phyloP scores from a whole-genome alignment of 2,113 vertebrate genomes.

The Corythaeola cristata region DNA sequence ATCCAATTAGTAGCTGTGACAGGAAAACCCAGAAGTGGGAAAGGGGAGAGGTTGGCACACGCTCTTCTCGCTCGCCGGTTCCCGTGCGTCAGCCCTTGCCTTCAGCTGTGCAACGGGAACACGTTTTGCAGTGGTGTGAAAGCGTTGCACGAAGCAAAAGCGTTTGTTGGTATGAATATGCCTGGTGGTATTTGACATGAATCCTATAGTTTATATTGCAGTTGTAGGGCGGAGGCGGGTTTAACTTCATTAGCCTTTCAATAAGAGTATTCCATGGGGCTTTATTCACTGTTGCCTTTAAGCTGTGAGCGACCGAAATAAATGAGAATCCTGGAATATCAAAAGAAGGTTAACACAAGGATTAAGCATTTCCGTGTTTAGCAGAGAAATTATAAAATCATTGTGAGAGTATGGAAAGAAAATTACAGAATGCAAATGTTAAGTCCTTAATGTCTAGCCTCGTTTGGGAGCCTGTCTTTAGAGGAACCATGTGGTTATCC shows the following conservation, averaged over 20 bases:
- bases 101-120: not conserved
- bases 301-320: not conserved
- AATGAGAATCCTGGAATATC: not conserved
- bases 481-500: not conserved
- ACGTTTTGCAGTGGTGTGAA: not conserved
- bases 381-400: not conserved
- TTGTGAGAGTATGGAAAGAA: not conserved
- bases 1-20: not conserved
- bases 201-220: not conserved
- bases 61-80: not conserved
- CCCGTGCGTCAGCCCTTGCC: not conserved
- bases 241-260: slow-evolving; percentile 3
- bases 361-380: not conserved
- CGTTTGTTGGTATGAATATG: not conserved
- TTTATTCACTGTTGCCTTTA: not conserved
- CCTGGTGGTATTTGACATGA: not conserved
- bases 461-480: not conserved
- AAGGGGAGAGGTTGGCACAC: not conserved
- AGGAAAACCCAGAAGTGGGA: not conserved
- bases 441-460: not conserved
- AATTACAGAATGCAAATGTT: not conserved
- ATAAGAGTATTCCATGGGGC: not conserved
- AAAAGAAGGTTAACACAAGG: not conserved
- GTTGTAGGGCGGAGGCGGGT: not conserved
- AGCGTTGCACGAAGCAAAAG: not conserved